Evolutionary conservation across 2,113 vertebrate genomes (phyloP), one percentile per base, ranked within the genome.

Genomic region (Pardalotus punctatus): DNA sequence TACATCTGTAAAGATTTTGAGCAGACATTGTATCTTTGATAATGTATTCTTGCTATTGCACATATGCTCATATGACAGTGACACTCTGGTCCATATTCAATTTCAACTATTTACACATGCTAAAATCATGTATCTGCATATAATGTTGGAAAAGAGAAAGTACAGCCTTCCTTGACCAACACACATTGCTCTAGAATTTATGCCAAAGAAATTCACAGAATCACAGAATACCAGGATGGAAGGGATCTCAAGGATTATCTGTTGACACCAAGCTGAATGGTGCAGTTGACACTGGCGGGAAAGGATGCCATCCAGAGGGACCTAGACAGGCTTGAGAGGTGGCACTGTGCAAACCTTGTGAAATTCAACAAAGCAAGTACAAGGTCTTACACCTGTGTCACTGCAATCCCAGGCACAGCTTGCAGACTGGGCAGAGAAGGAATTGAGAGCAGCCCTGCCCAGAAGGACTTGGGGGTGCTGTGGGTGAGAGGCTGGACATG

Each of bases 61-160:
- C 45, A 86, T 91, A 90, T 78, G 90, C 77, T 93, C 67, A 53
- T 67, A 43, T 19, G 61, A 90, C 69, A 80, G 65, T 70, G 64
- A 95, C 85, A 90, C 40, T 85, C 43, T 38, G 60, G 50, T 73
- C 94, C 72, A 74, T 92, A 58, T 35, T 88, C 4, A 81, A 35
- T 76, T 94, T 90, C 60, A 94, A 64, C 29, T 94, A 96, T 87
- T 84, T 95, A 95, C 38, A 92, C 96, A 96, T 94, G 90, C 93
- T 91, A 94, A 97, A 71, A 80, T 61, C 3, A 62, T 20, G 43
- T 70, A 79, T 57, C 94, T 88, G 61, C 83, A 92, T 29, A 85
- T 43, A 93, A 81, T 76, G 33, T 20, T 86, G 58, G 65, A 86
- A 92, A 91, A 93, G 21, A 83, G 92, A 93, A 82, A 47, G 79